phyloP scores from a whole-genome alignment of 2,797 vertebrate species.

The Babyrousa celebensis region DNA sequence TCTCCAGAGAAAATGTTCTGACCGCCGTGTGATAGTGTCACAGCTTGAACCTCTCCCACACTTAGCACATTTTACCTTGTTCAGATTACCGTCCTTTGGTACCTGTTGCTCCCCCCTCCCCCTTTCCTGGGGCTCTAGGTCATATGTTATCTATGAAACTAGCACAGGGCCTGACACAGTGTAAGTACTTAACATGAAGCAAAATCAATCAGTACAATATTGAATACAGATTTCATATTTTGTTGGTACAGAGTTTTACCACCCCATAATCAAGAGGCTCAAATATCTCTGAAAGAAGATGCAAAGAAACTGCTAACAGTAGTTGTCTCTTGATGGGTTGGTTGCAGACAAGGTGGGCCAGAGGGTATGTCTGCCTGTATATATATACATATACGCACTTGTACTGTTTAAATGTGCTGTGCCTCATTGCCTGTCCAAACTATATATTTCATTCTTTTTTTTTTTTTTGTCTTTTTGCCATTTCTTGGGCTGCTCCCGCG shows the following conservation, averaged over 20 bases:
- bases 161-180: neutral
- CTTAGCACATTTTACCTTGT: neutral
- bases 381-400: neutral
- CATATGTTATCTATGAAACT: neutral
- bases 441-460: conserved; percentile 4
- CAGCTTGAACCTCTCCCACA: neutral
- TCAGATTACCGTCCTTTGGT: conserved; percentile 18
- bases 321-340: conserved; percentile 4
- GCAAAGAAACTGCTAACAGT: neutral
- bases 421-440: neutral
- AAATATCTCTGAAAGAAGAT: neutral
- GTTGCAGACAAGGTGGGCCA: neutral
- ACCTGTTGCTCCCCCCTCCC: neutral
- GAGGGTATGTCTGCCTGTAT: neutral
- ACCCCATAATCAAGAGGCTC: neutral
- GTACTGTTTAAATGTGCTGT: neutral
- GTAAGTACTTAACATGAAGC: conserved; percentile 49
- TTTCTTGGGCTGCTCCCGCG: too few relatives aligned
- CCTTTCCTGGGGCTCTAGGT: neutral
- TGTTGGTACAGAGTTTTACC: conserved; percentile 18
- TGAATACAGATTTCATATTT: conserved; percentile 39
- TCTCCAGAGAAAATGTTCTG: conserved; percentile 17
- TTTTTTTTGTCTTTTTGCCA: too few relatives aligned
- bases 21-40: neutral
- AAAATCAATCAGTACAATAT: conserved; percentile 11